Evolutionary conservation across 2,797 vertebrate species (phyloP), one percentile per base, ranked within the genome.

Genomic region (Bradypus variegatus): DNA sequence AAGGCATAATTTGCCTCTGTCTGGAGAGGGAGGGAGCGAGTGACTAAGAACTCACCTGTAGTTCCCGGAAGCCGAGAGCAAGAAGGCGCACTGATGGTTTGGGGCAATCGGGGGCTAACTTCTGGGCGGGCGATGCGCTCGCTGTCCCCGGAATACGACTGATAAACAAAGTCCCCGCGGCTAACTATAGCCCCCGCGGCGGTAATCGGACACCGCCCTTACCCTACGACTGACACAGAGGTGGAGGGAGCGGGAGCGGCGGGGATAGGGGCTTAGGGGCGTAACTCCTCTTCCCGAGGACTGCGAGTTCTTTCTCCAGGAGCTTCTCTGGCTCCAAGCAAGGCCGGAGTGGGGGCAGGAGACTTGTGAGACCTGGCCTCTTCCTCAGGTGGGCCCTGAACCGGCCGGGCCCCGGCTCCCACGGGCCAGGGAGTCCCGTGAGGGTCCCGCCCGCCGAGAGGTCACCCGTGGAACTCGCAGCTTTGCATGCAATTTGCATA

Each of bases 181-280:
- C 94, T 95, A 94, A 95, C 91, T 95, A 93, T 94, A 96, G 95
- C 77, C 88, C 92, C 92, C 77, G 38, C 19, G 33, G 79, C 50
- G 2, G 95, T 92, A 92, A 96, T 73, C 85, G 2, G 86, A 94
- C 92, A 95, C 94, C 83, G 53, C 65, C 86, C 80, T 79, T 86
- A 86, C 75, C 45, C 88, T 65, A 50, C 82, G 23, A 77, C 92
- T 8, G 81, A 55, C 73, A 4, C 2, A 1, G 58, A n/a, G 67
- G 48, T 60, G 31, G 41, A 25, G 73, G 86, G 50, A 65, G 77
- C 16, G 2, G 80, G 53, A 19, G 85, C 4, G 65, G 69, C 45
- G 6, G 65, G 53, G 73, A 58, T 73, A 21, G 90, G 77, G 72
- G 78, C 73, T 58, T 64, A 48, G 48, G n/a, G 25, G 27, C 55